Base-by-base conservation (phyloP, 1,140 invertebrate species). In the Olivierus martensii region DNA sequence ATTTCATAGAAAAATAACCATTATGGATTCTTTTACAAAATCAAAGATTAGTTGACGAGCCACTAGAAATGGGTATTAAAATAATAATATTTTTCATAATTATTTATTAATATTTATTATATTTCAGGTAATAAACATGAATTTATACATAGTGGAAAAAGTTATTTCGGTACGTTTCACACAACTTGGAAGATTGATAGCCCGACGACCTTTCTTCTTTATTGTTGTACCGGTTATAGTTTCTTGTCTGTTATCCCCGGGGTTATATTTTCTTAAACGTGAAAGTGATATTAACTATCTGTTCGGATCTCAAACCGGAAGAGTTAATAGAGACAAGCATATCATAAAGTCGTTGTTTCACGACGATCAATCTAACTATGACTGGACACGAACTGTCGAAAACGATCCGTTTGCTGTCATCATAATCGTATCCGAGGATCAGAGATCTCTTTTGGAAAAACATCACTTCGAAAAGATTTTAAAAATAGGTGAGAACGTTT, bases 231-330 rank as follows among this genome's bases (percentile, higher is more conserved):
- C 87, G 9, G 66, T 90, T 19, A 72, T 92, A 34, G 66, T 91
- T 21, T 79, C 84, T 0, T 67, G 82, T 38, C 75, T 91, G 38
- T 85, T 84, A 63, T 77, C 85, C 63, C 90, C 87, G 15, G 88
- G 88, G 48, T 85, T 83, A 65, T 87, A 90, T 68, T 76, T 77
- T 63, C 78, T 91, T 45, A 70, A 82, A 56, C 89, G 87, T 69
- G 84, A 87, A 72, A 87, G 88, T 66, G 87, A 92, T 69, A 87
- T 87, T 1, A 87, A 91, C 66, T 91, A 89, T 69, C 73, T 92
- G 5, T 92, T 92, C 71, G 87, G 4, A 28, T 28, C 28, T 2
- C 4, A 28, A 28, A 28, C 28, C 9, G 28, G 28, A 28, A 28
- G 28, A 28, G 28, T 28, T 28, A 0, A 28, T 28, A 28, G 4